These are phyloP conservation scores for Torymus texanus DNA, from an alignment of 2,888 invertebrate genomes.

Conservation along the genomic window DNA sequence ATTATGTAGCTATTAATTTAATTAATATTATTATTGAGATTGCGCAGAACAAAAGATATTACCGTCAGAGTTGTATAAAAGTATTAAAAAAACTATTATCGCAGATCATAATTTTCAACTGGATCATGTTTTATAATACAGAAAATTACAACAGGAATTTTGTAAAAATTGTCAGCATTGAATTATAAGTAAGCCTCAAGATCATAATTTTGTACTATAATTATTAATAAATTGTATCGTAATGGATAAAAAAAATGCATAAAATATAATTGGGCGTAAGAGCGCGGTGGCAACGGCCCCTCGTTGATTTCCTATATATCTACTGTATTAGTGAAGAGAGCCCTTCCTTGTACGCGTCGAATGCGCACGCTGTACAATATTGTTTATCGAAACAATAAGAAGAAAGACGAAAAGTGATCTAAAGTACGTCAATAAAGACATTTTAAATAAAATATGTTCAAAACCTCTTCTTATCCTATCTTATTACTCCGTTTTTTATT, in stretches of 20 bases:
- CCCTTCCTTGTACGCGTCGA: conserved; percentile 35
- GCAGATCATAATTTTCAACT: neutral
- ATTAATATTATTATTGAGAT: too few relatives aligned
- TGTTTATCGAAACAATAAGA: conserved; percentile 64
- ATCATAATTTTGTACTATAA: conserved; percentile 31
- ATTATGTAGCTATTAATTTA: too few relatives aligned
- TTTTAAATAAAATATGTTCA: conserved; percentile 60
- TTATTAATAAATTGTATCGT: neutral
- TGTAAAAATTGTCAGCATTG: neutral
- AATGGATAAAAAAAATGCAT: neutral
- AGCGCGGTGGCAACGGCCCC: neutral
- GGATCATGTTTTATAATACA: too few relatives aligned
- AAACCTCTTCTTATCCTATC: neutral
- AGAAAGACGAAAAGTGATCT: conserved; percentile 67
- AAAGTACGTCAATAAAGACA: conserved; percentile 65
- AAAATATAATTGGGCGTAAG: neutral
- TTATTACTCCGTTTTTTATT: neutral
- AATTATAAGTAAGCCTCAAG: neutral
- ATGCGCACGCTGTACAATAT: conserved; percentile 57
- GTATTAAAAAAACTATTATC: neutral
- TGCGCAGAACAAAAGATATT: too few relatives aligned
- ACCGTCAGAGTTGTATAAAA: too few relatives aligned
- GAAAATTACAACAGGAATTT: too few relatives aligned
- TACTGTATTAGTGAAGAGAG: conserved; percentile 19
- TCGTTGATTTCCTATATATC: conserved; percentile 46